phyloP scores from a whole-genome alignment of 2,888 invertebrate species.

The Alloscopus bannaensis region DNA sequence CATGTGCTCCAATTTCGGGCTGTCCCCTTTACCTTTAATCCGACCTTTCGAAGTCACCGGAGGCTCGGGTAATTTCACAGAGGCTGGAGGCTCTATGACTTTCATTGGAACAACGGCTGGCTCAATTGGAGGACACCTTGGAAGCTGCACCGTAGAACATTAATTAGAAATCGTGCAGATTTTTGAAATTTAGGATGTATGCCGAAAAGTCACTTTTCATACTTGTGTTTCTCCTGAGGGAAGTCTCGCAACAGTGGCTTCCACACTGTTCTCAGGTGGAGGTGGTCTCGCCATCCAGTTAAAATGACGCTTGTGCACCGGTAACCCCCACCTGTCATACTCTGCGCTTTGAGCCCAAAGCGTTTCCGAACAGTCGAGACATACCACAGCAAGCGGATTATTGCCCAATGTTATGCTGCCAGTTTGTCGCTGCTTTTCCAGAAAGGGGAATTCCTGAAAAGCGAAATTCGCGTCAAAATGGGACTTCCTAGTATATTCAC shows the following conservation, averaged over 20 bases:
- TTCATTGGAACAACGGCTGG: slow-evolving; percentile 58
- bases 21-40: slow-evolving; percentile 18
- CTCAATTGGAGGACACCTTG: slow-evolving; percentile 72
- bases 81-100: slow-evolving; percentile 29
- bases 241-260: slow-evolving; percentile 79
- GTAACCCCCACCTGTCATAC: slow-evolving; percentile 92
- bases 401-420: slow-evolving; percentile 90
- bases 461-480: background rate
- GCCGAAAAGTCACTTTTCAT: no score
- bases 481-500: slow-evolving; percentile 62
- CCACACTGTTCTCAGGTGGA: slow-evolving; percentile 89
- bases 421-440: slow-evolving; percentile 88
- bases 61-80: slow-evolving; percentile 24
- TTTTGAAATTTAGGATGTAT: background rate
- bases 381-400: slow-evolving; percentile 92
- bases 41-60: slow-evolving; percentile 7
- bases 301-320: slow-evolving; percentile 92
- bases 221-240: slow-evolving; percentile 84
- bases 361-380: slow-evolving; percentile 94
- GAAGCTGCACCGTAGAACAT: slow-evolving; percentile 56
- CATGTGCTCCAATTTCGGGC: slow-evolving; percentile 44
- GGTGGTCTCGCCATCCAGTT: slow-evolving; percentile 96
- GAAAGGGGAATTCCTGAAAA: slow-evolving; percentile 89
- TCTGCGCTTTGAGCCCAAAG: slow-evolving; percentile 92
- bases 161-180: slow-evolving; percentile 16